Evolutionary conservation across 2,888 invertebrate genomes (phyloP), one percentile per base, ranked within the genome.

Genomic region (Acanthoscelides obtectus): DNA sequence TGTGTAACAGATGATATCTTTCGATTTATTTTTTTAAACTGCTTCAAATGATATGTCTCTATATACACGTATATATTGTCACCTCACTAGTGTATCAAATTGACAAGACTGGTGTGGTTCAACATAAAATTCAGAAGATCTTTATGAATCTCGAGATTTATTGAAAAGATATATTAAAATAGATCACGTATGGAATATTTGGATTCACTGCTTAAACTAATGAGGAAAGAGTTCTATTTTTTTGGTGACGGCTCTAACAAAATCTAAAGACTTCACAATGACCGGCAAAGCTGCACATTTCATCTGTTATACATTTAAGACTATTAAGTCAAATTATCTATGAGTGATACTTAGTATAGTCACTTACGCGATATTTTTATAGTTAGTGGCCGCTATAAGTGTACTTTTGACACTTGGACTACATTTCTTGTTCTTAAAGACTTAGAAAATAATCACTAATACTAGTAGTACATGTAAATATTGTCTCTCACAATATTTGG

Each of bases 381-480:
- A 45, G 45, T 45, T 17, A 45, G 45, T 45, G 45, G 45, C 45
- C 45, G 17, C 45, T 45, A 45, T 12, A 12, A 45, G 45, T 45
- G 45, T 45, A 17, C 1, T 45, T 45, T 17, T 12, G 45, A 45
- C 1, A 45, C 45, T 45, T 45, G 45, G 45, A 45, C 45, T 45
- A 45, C 12, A 17, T 45, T 45, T 12, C 45, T 45, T 45, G 5
- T 45, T 25, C 17, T 45, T 45, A 12, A n/a, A 45, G 45, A 45
- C 45, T 45, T 45, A 45, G 12, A 17, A 45, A 45, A 45, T 45
- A 12, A 45, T 45, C 45, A 76, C 75, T 77, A 77, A 75, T 73
- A 75, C 69, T 77, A 77, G 77, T 75, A 76, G 75, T 78, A 77
- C 74, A 71, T 77, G 72, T 77, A 73, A 70, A 75, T 76, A 76